Percentiles rank a stretch among this genome's conserved stretches.
These are phyloP conservation scores for Athene cunicularia DNA, from an alignment of 2,113 vertebrate species.

Conservation along the genomic window DNA sequence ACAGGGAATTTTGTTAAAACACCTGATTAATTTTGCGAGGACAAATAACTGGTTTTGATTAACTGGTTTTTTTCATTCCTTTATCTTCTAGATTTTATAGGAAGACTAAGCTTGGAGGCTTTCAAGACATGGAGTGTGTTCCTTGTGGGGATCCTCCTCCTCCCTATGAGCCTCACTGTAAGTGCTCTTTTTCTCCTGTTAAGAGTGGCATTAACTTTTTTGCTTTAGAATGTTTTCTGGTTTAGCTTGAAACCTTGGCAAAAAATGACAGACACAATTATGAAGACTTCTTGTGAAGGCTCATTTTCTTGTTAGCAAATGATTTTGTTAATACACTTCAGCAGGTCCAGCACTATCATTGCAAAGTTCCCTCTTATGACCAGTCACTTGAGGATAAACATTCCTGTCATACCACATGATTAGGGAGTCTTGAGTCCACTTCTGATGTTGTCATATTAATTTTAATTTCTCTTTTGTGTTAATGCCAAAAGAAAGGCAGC, in stretches of 20 bases:
- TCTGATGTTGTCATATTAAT: neutral
- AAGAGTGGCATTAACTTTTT: neutral
- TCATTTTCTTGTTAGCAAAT: neutral
- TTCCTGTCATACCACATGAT: neutral
- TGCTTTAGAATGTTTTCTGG: neutral
- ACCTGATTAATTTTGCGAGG: neutral
- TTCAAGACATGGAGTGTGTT: constrained; percentile 97
- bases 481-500: neutral
- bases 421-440: neutral
- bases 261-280: neutral
- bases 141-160: constrained; percentile 94
- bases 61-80: neutral
- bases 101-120: constrained; percentile 95
- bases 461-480: neutral
- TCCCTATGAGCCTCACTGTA: constrained; percentile 95
- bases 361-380: neutral
- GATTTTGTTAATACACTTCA: neutral
- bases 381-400: neutral
- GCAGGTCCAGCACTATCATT: neutral
- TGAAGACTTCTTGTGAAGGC: neutral
- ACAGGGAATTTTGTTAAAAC: neutral
- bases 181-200: constrained; percentile 64
- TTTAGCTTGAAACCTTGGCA: neutral
- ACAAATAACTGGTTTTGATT: neutral
- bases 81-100: constrained; percentile 88